Base-by-base conservation (phyloP, 2,113 vertebrate species). In the Danio rerio region DNA sequence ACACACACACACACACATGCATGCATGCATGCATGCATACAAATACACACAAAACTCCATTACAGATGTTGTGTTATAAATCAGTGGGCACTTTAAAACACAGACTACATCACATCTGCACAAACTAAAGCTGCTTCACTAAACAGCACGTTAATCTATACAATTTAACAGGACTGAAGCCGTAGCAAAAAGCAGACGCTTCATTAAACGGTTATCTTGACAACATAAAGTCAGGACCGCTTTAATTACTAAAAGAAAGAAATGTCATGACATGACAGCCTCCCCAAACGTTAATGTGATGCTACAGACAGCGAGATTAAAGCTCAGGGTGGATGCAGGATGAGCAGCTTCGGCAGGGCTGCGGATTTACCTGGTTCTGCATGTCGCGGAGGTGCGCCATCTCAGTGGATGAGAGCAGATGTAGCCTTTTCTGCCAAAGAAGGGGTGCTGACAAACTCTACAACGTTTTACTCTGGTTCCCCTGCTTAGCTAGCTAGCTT, bases 351-450 rank as follows among this genome's bases (percentile, higher is more conserved):
- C 10, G 18, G 45, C 50, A 84, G 85, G 85, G 87, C 86, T 87
- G 82, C 85, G 88, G 91, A 21, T 84, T n/a, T 92, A 93, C 93
- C 93, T 93, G 92, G 89, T 94, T 94, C 50, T 93, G 93, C 87
- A 94, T 92, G 91, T 92, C 89, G 86, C 89, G 91, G 77, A 94
- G 93, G 88, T 94, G 93, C 85, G 93, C 93, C 93, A 94, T 94
- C 85, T 82, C 80, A 86, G 82, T 80, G 84, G 73, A 78, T 83
- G 84, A 83, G 82, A 85, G 74, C 85, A 77, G 86, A 72, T 87
- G 66, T 85, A 49, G 82, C 84, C 80, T 84, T 70, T 79, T 86
- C 87, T 83, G 80, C 80, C 66, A 63, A 75, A 53, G 56, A 49
- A n/a, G 66, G 65, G 70, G 77, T 80, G 62, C 82, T 84, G 56